Base-by-base conservation (phyloP, 2,888 invertebrate species). In the Cephus rjabovi region DNA sequence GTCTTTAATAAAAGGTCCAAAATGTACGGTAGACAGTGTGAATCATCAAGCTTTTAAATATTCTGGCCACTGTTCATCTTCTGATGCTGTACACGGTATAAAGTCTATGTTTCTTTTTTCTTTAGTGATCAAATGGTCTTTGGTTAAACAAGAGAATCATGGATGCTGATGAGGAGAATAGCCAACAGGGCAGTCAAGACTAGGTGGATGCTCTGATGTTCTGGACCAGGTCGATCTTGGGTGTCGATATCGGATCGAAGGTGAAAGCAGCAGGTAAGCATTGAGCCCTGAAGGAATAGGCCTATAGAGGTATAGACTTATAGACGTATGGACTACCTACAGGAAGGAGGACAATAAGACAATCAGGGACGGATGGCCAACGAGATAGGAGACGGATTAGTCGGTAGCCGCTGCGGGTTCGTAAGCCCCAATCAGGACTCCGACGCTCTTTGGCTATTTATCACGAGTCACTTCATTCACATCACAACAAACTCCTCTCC, bases 301-400 rank as follows among this genome's bases (percentile, higher is more conserved):
- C 9, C 56, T 56, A 56, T 56, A 56, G 56, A 56, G 23, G 56
- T 9, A 56, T 56, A 56, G 56, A 56, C 56, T 56, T 56, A 56
- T 56, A 56, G 56, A 56, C 56, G 23, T 56, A 56, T 56, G 56
- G 56, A 75, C 78, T 76, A 76, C 79, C 56, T 71, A 78, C 78
- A 78, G 78, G 78, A 78, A 78, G 73, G 73, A 76, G 68, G 81
- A 90, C 90, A 90, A 90, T 89, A 86, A 89, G 88, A 89, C 87
- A 89, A 90, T 90, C 86, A 89, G 81, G 79, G 83, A 84, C 80
- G 86, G 88, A 89, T 88, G 86, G 87, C 84, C 83, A 84, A 77
- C 79, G 76, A 88, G 89, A 90, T 90, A 88, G 86, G 80, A 77
- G 83, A 84, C 83, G 88, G 90, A 90, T 90, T 88, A 90, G 88